phyloP scores from a whole-genome alignment of 2,888 invertebrate genomes.

The Melinaea menophilus region DNA sequence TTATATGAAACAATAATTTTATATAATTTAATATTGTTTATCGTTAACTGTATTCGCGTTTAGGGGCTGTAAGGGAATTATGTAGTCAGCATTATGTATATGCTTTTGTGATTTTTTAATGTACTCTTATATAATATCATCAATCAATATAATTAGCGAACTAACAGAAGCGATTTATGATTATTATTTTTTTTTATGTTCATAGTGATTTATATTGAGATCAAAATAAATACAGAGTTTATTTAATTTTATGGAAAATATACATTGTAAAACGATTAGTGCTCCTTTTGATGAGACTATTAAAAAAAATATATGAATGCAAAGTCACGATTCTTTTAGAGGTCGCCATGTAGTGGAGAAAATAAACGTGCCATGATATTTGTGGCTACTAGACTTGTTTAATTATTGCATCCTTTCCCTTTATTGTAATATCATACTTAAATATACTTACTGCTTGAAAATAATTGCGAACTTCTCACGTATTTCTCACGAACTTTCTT shows the following conservation, averaged over 20 bases:
- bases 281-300: slow-evolving; percentile 69
- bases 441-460: too few relatives aligned
- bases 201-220: slow-evolving; percentile 75
- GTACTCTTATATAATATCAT: slow-evolving; percentile 77
- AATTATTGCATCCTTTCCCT: slow-evolving; percentile 38
- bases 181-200: slow-evolving; percentile 66
- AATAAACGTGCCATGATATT: slow-evolving; percentile 80
- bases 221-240: slow-evolving; percentile 76
- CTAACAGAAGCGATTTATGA: slow-evolving; percentile 64
- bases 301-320: slow-evolving; percentile 73
- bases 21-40: slow-evolving; percentile 57
- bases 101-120: slow-evolving; percentile 79
- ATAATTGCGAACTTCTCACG: too few relatives aligned
- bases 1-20: slow-evolving; percentile 46
- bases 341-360: slow-evolving; percentile 79
- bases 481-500: too few relatives aligned
- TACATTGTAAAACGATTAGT: slow-evolving; percentile 74
- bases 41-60: slow-evolving; percentile 60
- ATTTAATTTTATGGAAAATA: slow-evolving; percentile 76
- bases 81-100: slow-evolving; percentile 79
- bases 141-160: slow-evolving; percentile 75
- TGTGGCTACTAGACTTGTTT: slow-evolving; percentile 68
- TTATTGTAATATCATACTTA: too few relatives aligned
- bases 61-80: slow-evolving; percentile 72
- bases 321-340: slow-evolving; percentile 79